These are phyloP conservation scores for Gryon sp. DNA, from an alignment of 1,140 invertebrate species.

Conservation along the genomic window DNA sequence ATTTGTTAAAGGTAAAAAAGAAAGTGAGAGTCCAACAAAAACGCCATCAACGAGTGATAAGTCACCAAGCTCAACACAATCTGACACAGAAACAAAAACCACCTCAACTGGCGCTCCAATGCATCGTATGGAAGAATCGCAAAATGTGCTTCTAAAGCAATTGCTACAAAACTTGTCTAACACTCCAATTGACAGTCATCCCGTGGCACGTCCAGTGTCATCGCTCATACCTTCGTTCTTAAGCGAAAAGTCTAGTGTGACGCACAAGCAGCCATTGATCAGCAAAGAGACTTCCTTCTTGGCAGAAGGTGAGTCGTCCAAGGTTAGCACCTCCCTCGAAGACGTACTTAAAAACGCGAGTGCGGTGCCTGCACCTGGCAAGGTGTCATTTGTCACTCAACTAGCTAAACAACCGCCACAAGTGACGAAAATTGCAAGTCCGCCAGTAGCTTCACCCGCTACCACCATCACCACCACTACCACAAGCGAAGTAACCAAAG, in stretches of 20 bases:
- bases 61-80: slow-evolving; percentile 38
- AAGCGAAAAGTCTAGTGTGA: slow-evolving; percentile 68
- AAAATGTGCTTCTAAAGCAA: slow-evolving; percentile 94
- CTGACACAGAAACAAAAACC: slow-evolving; percentile 68
- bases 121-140: slow-evolving; percentile 86
- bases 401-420: slow-evolving; percentile 21
- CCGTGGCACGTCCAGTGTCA: slow-evolving; percentile 30
- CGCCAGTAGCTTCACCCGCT: neutral
- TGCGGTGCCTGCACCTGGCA: neutral
- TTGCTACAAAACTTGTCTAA: slow-evolving; percentile 91
- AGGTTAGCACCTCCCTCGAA: slow-evolving; percentile 73
- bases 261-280: slow-evolving; percentile 74
- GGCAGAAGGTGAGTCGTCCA: slow-evolving; percentile 70
- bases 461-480: neutral
- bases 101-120: slow-evolving; percentile 18
- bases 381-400: slow-evolving; percentile 19
- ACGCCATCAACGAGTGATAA: slow-evolving; percentile 61
- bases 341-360: slow-evolving; percentile 77
- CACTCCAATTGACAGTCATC: slow-evolving; percentile 75
- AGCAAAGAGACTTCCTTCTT: slow-evolving; percentile 81
- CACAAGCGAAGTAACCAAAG: neutral
- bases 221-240: slow-evolving; percentile 76
- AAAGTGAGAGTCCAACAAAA: slow-evolving; percentile 66
- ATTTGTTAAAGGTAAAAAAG: slow-evolving; percentile 64
- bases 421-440: neutral